Percentiles rank a stretch among this genome's conserved stretches.
phyloP scores from a whole-genome alignment of 2,113 vertebrate genomes.

The Talpa occidentalis region DNA sequence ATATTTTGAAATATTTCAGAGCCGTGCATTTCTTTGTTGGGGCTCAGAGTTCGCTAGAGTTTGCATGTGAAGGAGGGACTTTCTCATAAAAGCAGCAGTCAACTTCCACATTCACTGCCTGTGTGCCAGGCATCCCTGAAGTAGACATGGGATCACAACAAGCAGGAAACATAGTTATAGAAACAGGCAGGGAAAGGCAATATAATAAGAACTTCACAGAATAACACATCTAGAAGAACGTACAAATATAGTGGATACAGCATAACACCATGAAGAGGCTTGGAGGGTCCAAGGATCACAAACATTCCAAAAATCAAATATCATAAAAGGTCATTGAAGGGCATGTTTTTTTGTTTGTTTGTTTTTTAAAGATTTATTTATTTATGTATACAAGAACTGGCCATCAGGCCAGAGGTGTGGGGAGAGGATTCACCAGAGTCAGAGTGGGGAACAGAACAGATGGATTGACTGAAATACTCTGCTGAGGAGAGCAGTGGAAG shows the following conservation, averaged over 20 bases:
- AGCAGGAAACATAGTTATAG: not conserved
- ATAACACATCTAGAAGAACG: not conserved
- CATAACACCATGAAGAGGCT: not conserved
- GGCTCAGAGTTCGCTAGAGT: not conserved
- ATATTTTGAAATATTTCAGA: constrained; percentile 4
- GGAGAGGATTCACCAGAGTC: too few species aligned
- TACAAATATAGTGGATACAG: not conserved
- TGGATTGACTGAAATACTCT: too few species aligned
- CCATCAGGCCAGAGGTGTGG: too few species aligned
- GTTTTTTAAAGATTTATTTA: too few species aligned
- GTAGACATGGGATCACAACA: not conserved
- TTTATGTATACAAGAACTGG: too few species aligned
- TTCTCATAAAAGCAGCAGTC: not conserved
- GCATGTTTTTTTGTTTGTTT: too few species aligned
- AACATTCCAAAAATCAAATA: not conserved
- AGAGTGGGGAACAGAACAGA: too few species aligned
- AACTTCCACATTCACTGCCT: not conserved
- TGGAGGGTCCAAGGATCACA: not conserved
- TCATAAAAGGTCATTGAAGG: not conserved
- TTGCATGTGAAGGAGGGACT: not conserved
- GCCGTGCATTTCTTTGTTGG: not conserved
- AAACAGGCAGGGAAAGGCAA: not conserved
- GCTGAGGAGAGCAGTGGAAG: too few species aligned
- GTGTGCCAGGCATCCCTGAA: not conserved
- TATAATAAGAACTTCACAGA: not conserved